Conservation (phyloP, 2,113 vertebrate genomes). For the Sylvicapra grimmia region DNA sequence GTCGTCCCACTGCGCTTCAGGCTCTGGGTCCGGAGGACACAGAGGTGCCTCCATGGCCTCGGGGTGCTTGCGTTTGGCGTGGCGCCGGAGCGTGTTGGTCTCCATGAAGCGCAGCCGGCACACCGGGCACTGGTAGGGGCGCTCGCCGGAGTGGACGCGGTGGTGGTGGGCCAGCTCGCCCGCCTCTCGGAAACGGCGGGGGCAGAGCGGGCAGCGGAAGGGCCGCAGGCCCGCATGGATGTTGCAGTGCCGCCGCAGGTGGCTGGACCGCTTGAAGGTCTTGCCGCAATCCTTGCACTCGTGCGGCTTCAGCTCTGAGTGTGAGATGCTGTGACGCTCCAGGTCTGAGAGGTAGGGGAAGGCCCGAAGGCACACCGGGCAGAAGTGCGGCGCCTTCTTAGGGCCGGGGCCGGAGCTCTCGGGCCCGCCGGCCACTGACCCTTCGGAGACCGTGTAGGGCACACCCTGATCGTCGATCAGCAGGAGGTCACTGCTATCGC, state of each 20-base stretch:
- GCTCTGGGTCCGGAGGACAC: conserved; percentile 15
- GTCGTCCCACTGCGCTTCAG: conserved; percentile 53
- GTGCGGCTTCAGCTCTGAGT: conserved; percentile 75
- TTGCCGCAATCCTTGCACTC: conserved; percentile 82
- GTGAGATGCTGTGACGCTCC: conserved; percentile 76
- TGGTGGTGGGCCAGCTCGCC: conserved; percentile 76
- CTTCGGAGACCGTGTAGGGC: conserved; percentile 72
- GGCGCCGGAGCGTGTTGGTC: conserved; percentile 74
- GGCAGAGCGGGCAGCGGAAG: conserved; percentile 72
- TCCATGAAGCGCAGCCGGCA: conserved; percentile 72
- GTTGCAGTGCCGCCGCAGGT: conserved; percentile 77
- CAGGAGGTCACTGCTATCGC: conserved; percentile 32
- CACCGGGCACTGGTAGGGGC: conserved; percentile 75
- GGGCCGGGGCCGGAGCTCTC: conserved; percentile 2
- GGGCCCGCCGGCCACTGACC: background rate
- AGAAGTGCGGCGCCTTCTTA: conserved; percentile 70
- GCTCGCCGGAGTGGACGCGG: conserved; percentile 77
- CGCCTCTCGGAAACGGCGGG: conserved; percentile 71
- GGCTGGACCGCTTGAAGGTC: conserved; percentile 91
- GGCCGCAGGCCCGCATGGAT: conserved; percentile 74
- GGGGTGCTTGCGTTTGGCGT: conserved; percentile 73
- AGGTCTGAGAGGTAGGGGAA: conserved; percentile 77
- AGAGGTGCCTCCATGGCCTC: conserved; percentile 44
- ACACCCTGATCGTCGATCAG: conserved; percentile 76
- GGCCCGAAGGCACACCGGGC: conserved; percentile 72